phyloP scores from a whole-genome alignment of 1,140 invertebrate species.

The Lethrus apterus region DNA sequence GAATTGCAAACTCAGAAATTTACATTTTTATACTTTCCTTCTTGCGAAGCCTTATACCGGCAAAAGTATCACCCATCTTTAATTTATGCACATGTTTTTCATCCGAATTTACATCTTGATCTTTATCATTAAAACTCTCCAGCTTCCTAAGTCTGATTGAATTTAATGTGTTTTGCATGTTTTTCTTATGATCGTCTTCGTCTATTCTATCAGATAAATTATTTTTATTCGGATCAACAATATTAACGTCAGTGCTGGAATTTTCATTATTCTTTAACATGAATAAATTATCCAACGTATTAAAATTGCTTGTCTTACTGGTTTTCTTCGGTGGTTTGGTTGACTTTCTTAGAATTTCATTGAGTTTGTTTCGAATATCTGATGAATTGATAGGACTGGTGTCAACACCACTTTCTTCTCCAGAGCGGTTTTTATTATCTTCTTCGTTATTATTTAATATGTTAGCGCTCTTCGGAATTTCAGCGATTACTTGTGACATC shows the following conservation, averaged over 20 bases:
- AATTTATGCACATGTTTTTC: conserved; percentile 6
- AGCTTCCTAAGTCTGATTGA: background rate
- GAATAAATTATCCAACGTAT: no score
- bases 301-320: background rate
- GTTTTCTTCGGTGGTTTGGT: background rate
- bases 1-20: no score
- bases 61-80: conserved; percentile 14
- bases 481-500: background rate
- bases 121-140: background rate
- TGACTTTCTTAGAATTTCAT: background rate
- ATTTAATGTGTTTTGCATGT: background rate
- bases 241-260: background rate
- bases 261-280: background rate
- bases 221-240: background rate
- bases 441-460: background rate
- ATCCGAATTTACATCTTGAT: background rate
- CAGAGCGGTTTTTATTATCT: background rate
- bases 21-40: conserved; percentile 13
- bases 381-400: background rate
- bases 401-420: background rate
- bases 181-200: background rate
- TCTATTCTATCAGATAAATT: no score
- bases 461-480: background rate
- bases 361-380: background rate
- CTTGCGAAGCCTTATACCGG: conserved; percentile 12